A percentile compares a stretch with the other conserved stretches of the same genome.
Evolutionary conservation across 2,113 vertebrate genomes (phyloP).

Genomic region (Hydrolagus affinis): DNA sequence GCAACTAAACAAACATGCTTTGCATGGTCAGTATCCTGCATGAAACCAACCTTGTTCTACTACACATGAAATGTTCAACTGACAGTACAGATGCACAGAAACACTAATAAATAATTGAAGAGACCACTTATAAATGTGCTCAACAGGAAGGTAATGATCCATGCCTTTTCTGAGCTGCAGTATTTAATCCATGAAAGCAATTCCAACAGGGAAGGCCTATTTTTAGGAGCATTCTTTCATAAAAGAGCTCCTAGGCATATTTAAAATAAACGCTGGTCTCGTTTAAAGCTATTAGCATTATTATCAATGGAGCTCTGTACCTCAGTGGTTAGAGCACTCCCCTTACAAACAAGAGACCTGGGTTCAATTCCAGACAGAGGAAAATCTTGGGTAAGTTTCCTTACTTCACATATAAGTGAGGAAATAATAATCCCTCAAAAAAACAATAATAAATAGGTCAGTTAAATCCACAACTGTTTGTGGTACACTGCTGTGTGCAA

Average conservation of each 20-base stretch:
- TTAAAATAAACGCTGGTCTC: background rate
- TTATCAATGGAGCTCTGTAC: too few relatives aligned
- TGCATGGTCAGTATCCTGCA: background rate
- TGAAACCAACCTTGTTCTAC: background rate
- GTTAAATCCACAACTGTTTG: too few relatives aligned
- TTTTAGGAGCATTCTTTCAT: background rate
- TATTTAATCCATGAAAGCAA: background rate
- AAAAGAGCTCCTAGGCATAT: background rate
- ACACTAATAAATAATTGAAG: constrained; percentile 16
- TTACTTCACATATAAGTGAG: too few relatives aligned
- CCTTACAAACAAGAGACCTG: too few relatives aligned
- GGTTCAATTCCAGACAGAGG: too few relatives aligned
- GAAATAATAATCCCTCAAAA: too few relatives aligned
- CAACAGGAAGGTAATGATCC: background rate
- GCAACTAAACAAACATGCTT: background rate
- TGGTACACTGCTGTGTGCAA: too few relatives aligned
- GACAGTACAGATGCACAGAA: background rate
- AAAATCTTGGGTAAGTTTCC: too few relatives aligned
- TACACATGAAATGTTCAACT: background rate
- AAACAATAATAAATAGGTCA: too few relatives aligned
- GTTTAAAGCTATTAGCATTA: background rate
- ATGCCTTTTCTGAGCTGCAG: background rate
- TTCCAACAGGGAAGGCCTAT: background rate
- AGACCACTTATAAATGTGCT: background rate
- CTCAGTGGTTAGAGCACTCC: too few relatives aligned